Percentiles rank a stretch among this genome's conserved stretches.
These are phyloP conservation scores for Peucedramus taeniatus DNA, from an alignment of 2,113 vertebrate species.

Conservation along the genomic window DNA sequence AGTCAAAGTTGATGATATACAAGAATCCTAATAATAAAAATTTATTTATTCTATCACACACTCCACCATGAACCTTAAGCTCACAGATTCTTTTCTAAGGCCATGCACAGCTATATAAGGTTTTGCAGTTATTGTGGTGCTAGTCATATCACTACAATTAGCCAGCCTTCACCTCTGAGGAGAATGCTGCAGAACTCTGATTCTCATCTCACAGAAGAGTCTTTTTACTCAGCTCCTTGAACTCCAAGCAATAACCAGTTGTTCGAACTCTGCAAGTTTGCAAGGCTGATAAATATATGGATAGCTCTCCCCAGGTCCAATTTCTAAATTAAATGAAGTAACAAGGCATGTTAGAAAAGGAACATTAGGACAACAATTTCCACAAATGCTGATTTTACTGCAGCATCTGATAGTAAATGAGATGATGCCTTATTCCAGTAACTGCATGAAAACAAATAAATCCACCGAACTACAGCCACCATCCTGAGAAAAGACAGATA, in stretches of 20 bases:
- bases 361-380: not conserved
- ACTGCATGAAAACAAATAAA: not conserved
- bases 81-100: not conserved
- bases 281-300: not conserved
- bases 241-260: not conserved
- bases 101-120: not conserved
- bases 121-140: not conserved
- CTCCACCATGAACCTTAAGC: not conserved
- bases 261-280: fast-evolving
- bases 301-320: not conserved
- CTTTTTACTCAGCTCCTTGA: not conserved
- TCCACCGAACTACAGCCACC: not conserved
- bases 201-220: not conserved
- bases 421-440: not conserved
- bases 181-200: not conserved
- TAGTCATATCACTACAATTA: not conserved
- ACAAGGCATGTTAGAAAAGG: not conserved
- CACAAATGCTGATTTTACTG: not conserved
- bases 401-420: not conserved
- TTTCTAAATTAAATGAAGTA: not conserved
- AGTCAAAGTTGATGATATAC: not conserved
- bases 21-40: not conserved
- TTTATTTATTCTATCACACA: not conserved
- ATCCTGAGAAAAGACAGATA: not conserved
- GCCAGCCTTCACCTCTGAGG: not conserved